Evolutionary conservation across 2,888 invertebrate genomes (phyloP).

Genomic region (Epinotia nisella): DNA sequence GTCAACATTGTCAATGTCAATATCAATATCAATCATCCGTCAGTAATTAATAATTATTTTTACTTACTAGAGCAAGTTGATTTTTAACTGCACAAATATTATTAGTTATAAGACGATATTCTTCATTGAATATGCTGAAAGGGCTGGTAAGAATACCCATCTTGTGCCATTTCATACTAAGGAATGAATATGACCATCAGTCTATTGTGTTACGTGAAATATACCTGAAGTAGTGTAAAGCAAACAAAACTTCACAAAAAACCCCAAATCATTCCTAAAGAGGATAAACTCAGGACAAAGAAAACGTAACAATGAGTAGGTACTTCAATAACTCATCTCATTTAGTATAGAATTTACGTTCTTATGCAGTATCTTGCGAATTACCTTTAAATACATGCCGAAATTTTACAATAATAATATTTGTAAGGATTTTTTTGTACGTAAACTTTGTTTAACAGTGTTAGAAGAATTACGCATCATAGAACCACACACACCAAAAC

Average conservation of each 20-base stretch:
- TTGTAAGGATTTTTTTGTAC: slow-evolving; percentile 23
- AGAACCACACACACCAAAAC: not conserved
- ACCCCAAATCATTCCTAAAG: slow-evolving; percentile 1
- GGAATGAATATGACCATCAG: not conserved
- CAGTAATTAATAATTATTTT: no score
- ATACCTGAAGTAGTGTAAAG: not conserved
- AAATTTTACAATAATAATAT: not conserved
- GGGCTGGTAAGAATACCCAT: slow-evolving; percentile 31
- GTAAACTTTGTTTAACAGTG: no score
- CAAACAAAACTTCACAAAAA: slow-evolving; percentile 7
- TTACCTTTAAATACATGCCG: not conserved
- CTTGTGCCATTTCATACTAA: not conserved
- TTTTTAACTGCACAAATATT: slow-evolving; percentile 12
- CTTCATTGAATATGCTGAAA: slow-evolving; percentile 29
- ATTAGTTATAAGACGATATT: slow-evolving; percentile 17
- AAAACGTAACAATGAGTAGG: not conserved
- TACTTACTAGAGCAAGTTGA: slow-evolving; percentile 15
- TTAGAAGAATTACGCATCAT: not conserved
- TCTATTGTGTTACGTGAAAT: not conserved
- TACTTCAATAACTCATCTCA: not conserved
- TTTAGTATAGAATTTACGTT: not conserved
- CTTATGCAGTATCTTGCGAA: not conserved
- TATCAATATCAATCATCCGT: not conserved
- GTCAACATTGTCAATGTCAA: slow-evolving; percentile 23
- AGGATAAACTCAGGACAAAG: not conserved